Evolutionary conservation across 2,888 invertebrate genomes (phyloP), one percentile per base, ranked within the genome.

Genomic region (Carterocephalus palaemon): DNA sequence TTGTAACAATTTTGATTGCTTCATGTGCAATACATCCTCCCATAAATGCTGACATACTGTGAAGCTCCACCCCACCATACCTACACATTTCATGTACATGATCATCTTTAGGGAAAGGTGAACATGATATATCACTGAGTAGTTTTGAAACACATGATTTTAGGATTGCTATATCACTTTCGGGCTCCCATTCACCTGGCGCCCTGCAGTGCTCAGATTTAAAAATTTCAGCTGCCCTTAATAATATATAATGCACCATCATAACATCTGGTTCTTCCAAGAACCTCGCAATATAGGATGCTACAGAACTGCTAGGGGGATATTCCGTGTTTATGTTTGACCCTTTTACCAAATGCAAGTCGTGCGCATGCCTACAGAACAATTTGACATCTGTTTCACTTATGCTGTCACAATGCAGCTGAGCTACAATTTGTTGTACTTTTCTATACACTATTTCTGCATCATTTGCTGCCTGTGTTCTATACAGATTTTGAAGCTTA

Each of bases 11-110:
- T 87, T 99, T 99, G 53, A 98, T 96, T 2, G 93, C 92, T 88
- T 99, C 99, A 68, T 99, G 99, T 4, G 98, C 98, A 15, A 95
- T 94, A 70, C 96, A 94, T 2, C 98, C 99, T 51, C 92, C 93
- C 54, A 98, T 86, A 70, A 95, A 95, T 3, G 99, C 94, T 6
- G 98, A 96, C 6, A 99, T 91, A 17, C 96, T 94, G 76, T 99
- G 99, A 48, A 99, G 86, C 79, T 99, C 98, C 5, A 95, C 92
- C 5, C 96, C 98, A 6, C 98, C 99, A 79, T 96, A 98, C 19
- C 98, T 91, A 68, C 96, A 96, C 84, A 98, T 93, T 85, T 98
- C 98, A 77, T 98, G 97, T 17, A 98, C 91, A 64, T 94, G 93
- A 74, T 98, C 98, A 78, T 98, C 98, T 70, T 95, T 95, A 24